These are phyloP conservation scores for Notarius lentiginosus DNA, from an alignment of 2,113 vertebrate genomes.

Conservation along the genomic window DNA sequence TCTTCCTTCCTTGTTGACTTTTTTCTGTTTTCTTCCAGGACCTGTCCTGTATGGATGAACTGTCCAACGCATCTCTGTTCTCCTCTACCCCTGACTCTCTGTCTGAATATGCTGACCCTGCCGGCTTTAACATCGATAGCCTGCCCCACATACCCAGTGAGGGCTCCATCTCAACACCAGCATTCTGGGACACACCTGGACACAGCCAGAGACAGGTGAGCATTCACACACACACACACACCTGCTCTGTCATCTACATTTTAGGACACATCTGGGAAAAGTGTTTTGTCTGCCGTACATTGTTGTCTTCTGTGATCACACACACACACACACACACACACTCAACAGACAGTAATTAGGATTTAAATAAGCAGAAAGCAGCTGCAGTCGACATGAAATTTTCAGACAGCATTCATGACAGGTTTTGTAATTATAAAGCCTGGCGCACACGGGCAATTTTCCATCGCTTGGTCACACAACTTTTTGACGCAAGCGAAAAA, in stretches of 20 bases:
- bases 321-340: neutral
- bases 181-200: conserved; percentile 59
- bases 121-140: conserved; percentile 78
- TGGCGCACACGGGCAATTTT: too few species aligned
- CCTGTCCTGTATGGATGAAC: conserved; percentile 85
- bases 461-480: too few species aligned
- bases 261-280: neutral
- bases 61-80: conserved; percentile 88
- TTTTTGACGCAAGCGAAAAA: too few species aligned
- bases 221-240: neutral
- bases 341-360: neutral
- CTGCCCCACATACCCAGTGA: conserved; percentile 81
- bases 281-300: neutral
- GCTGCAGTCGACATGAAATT: neutral
- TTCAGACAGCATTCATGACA: neutral
- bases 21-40: conserved; percentile 71
- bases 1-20: neutral
- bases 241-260: neutral
- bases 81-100: conserved; percentile 91
- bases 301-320: neutral
- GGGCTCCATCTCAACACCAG: conserved; percentile 65
- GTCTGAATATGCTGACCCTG: conserved; percentile 83
- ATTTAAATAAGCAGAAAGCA: neutral
- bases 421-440: neutral
- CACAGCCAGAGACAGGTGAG: conserved; percentile 68